A percentile compares a stretch with the other conserved stretches of the same genome.
Conservation (phyloP, 2,888 invertebrate species). For the Melanophora roralis region DNA sequence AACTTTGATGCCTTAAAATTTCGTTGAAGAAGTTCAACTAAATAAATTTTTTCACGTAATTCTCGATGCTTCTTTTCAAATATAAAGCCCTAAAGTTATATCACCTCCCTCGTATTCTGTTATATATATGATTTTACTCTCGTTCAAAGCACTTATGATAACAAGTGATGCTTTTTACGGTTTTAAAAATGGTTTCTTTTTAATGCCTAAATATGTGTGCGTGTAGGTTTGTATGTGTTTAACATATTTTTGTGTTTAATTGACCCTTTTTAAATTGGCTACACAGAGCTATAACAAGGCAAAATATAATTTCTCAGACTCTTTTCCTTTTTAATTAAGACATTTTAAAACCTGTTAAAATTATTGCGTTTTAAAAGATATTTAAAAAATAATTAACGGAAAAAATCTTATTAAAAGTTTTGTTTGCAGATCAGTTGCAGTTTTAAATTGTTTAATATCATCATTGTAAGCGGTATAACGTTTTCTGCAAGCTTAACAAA, state of each 20-base stretch:
- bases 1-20: no score
- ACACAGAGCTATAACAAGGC: constrained; percentile 58
- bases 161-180: constrained; percentile 40
- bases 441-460: constrained; percentile 55
- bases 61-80: no score
- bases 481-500: constrained; percentile 14
- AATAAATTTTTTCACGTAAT: no score
- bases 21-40: no score
- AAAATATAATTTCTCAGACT: neutral
- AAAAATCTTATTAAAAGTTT: constrained; percentile 52
- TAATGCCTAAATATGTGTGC: constrained; percentile 12
- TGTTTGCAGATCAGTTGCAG: constrained; percentile 56
- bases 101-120: constrained; percentile 1
- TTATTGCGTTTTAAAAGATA: constrained; percentile 56
- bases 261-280: constrained; percentile 74
- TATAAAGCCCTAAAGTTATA: neutral
- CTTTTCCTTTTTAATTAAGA: neutral
- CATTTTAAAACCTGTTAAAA: constrained; percentile 27
- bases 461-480: constrained; percentile 56
- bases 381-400: no score
- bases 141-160: constrained; percentile 47
- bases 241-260: constrained; percentile 66
- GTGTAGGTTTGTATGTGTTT: neutral
- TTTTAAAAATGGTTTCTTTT: neutral
- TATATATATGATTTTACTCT: neutral